Base-by-base conservation (phyloP, 2,113 vertebrate genomes). In the Beaufortia kweichowensis region DNA sequence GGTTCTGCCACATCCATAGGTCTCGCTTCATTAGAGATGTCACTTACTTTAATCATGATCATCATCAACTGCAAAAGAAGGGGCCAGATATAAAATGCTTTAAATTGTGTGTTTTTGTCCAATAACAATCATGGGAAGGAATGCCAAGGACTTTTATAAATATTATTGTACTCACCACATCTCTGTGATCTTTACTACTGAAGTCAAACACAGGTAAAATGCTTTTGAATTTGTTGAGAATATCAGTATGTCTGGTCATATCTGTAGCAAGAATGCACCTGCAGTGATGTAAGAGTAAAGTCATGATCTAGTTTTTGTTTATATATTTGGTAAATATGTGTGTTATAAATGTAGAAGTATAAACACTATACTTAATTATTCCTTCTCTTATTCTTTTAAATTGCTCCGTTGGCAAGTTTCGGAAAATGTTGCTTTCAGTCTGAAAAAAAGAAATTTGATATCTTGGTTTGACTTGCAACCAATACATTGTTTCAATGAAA, bases 1-100 rank as follows among this genome's bases (percentile, higher is more conserved):
- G 91, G 92, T 72, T 93, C 92, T 0, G 92, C 92, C 46, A 93
- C 92, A 60, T 93, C 91, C 92, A 91, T 91, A 75, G 91, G 92
- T 72, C 91, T 84, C 0, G 91, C 91, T 79, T 94, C 90, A 1
- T 94, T 94, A 75, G 92, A 94, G 61, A 93, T 93, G 81, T 94
- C 91, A 7, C 91, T 92, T 31, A 93, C 91, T 88, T 93, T 94
- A 81, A 93, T 93, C 82, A 92, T 88, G 71, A 94, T 89, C 88
- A 90, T 93, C 88, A 92, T 94, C 67, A 94, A 81, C 83, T 83
- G 75, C 1, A 65, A 5, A 4, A 31, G 8, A 86, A 43, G 43
- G 12, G 17, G 56, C 14, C 24, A 26, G 24, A 15, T 2, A 69
- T 67, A n/a, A 65, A 29, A 14, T 72, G 48, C 7, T 12, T 53